Base-by-base conservation (phyloP, 2,113 vertebrate genomes). In the Corynorhinus townsendii region DNA sequence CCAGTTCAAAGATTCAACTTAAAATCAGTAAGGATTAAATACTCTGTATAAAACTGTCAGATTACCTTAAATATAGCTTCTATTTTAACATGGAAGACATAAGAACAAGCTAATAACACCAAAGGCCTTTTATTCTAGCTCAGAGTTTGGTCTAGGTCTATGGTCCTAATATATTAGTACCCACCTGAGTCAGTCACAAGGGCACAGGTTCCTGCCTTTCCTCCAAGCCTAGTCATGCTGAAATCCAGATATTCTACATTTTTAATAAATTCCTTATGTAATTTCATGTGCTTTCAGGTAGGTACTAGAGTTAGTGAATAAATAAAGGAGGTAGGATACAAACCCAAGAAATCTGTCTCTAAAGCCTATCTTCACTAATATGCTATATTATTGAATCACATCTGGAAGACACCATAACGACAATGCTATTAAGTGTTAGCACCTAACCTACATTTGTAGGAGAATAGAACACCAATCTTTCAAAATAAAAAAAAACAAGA, bases 401-500 rank as follows among this genome's bases (percentile, higher is more conserved):
- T 20, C 59, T 30, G 64, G 26, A 85, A 90, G 54, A 84, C 33
- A 77, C 71, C 26, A 28, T 47, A 88, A 43, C 52, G 35, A 54
- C 40, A 86, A 43, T 19, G 35, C 22, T 47, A 43, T 33, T 43
- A 56, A 84, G 40, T 47, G 5, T 38, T 79, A 80, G 73, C n/a
- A 90, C 28, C 33, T 12, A 86, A 14, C 11, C 20, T 22, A 5
- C 35, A 54, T 35, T 30, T 66, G 49, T 49, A 87, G 20, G 19
- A 49, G 49, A 90, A n/a, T 0, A 79, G 11, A 82, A 84, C 6
- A 52, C 5, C 40, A 91, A 82, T 3, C 45, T 75, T 11, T 54
- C 38, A 88, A 85, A 81, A 93, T 81, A 85, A 91, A 56, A 88
- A 93, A 77, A 80, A 91, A 56, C 84, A 93, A 77, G 93, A 72